Conservation (phyloP, 2,113 vertebrate species). For the Tachycineta bicolor region DNA sequence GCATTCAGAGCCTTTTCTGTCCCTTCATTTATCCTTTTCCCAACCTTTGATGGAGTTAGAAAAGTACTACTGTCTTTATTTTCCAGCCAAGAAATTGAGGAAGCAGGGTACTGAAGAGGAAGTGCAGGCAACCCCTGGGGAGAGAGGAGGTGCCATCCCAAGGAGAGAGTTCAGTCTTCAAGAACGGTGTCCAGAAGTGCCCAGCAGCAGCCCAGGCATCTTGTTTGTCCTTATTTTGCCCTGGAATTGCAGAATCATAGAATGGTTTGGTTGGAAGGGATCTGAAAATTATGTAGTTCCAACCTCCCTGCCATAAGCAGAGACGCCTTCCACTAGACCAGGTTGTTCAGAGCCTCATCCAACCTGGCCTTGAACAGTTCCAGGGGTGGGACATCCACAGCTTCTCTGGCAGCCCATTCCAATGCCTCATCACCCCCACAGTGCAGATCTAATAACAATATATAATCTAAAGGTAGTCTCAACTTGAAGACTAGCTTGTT, state of each 20-base stretch:
- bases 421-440: background rate
- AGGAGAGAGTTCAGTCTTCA: background rate
- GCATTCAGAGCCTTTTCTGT: background rate
- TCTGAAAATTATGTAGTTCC: background rate
- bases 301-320: background rate
- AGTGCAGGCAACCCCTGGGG: fast-evolving
- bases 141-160: background rate
- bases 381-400: background rate
- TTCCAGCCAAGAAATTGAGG: background rate
- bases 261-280: background rate
- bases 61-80: background rate
- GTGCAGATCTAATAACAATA: background rate
- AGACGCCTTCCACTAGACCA: background rate
- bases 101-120: background rate
- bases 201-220: background rate
- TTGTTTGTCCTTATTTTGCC: background rate
- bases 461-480: background rate
- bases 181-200: background rate
- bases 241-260: background rate
- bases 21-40: background rate
- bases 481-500: background rate
- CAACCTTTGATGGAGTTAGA: background rate
- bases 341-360: background rate
- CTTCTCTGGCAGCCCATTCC: background rate
- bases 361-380: background rate